Base-by-base conservation (phyloP, 2,888 invertebrate genomes). In the Hipparchia sbordonii region DNA sequence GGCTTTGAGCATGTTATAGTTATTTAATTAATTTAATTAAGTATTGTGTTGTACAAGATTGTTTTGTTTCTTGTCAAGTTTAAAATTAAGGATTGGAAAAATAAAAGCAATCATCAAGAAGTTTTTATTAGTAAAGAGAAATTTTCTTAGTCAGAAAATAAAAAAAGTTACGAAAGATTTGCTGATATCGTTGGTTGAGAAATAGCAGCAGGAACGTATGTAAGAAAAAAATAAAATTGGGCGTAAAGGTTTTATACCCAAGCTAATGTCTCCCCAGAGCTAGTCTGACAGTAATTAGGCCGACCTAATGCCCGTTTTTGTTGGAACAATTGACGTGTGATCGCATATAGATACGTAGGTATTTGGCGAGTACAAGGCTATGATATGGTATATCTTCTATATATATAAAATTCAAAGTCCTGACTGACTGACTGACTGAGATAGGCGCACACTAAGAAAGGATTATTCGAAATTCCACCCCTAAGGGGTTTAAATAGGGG, bases 171-270 rank as follows among this genome's bases (percentile, higher is more conserved):
- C 45, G 51, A 71, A 46, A 59, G 70, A 70, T 57, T 68, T 56
- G 60, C 82, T 81, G 8, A 13, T 13, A 56, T 1, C 10, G 1
- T 10, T 6, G 10, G 59, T 48, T 6, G 13, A 23, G 48, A 46
- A 23, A 23, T 23, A 23, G 23, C 23, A 23, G 67, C 57, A 59
- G 33, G 13, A 82, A 23, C 23, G 81, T 87, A 85, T 86, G 87
- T 87, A 86, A 85, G 78, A 85, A 84, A 80, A 87, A 86, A 23
- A 23, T 23, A 23, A 23, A 23, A 23, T 23, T 23, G 23, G 23
- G 84, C 80, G 81, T 84, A 87, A 88, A 90, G 90, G 90, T 92
- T 92, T 90, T 89, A 90, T 89, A 87, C 52, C 52, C 51, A 39
- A 69, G 48, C 48, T 61, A 69, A 69, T 69, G 60, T 61, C 68